These are phyloP conservation scores for Diachasma alloeum DNA, from an alignment of 1,140 invertebrate species.

Conservation along the genomic window DNA sequence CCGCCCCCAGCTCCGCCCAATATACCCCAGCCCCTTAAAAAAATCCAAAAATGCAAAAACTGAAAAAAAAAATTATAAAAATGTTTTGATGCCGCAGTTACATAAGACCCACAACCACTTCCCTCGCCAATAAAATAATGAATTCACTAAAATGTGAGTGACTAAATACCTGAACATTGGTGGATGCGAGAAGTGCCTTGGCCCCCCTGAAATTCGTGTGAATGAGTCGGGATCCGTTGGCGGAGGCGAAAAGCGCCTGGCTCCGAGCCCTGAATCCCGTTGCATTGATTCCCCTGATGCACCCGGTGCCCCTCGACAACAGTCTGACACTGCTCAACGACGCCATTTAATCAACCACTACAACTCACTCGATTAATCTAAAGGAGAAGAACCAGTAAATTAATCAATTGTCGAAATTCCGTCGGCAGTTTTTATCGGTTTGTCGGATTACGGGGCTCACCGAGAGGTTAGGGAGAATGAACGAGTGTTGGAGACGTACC, in stretches of 20 bases:
- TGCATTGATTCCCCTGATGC: background rate
- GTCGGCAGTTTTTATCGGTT: background rate
- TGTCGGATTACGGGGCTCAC: background rate
- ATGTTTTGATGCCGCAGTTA: background rate
- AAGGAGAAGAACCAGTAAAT: background rate
- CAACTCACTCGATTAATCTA: background rate
- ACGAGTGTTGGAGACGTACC: background rate
- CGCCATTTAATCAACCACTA: background rate
- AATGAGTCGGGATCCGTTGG: background rate
- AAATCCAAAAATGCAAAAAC: no score
- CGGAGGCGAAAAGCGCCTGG: background rate
- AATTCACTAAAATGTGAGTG: no score
- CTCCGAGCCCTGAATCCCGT: background rate
- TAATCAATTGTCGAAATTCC: background rate
- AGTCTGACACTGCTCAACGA: slow-evolving; percentile 1
- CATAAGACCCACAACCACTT: background rate
- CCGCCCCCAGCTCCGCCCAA: no score
- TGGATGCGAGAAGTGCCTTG: background rate
- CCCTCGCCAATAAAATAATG: background rate
- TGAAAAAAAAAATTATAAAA: slow-evolving; percentile 29
- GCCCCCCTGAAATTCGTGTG: background rate
- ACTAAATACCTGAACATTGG: background rate
- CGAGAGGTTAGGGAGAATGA: background rate
- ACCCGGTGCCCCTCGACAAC: background rate
- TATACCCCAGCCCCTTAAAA: no score